phyloP scores from a whole-genome alignment of 2,797 vertebrate species.

The Simalia tracyae region DNA sequence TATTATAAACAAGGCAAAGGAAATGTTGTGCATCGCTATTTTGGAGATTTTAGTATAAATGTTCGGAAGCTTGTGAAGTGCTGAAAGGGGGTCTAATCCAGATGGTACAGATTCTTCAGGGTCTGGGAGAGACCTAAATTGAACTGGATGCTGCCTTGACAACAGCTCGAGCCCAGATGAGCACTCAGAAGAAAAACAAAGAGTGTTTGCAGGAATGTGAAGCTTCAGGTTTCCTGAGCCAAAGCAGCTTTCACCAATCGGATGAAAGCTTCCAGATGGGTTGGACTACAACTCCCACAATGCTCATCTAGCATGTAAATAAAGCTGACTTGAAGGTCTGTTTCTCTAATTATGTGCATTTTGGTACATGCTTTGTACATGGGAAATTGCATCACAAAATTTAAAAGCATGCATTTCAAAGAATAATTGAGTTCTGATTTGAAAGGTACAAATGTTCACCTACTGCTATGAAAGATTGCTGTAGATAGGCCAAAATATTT shows the following conservation, averaged over 20 bases:
- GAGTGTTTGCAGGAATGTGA: not conserved
- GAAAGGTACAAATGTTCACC: not conserved
- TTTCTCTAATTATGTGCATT: not conserved
- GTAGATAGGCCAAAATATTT: not conserved
- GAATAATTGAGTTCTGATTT: not conserved
- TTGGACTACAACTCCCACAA: not conserved
- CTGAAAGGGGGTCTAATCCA: not conserved
- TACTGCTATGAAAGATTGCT: not conserved
- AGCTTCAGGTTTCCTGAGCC: not conserved
- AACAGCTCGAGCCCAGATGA: not conserved
- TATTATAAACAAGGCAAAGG: not conserved
- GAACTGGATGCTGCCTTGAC: conserved; percentile 1
- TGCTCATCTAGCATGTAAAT: not conserved
- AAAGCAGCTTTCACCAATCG: not conserved
- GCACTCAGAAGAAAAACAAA: not conserved
- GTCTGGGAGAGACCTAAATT: not conserved
- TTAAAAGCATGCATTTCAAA: not conserved
- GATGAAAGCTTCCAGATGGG: not conserved
- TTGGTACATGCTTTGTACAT: not conserved
- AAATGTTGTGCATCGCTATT: not conserved
- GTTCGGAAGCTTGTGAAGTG: not conserved
- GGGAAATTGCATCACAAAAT: not conserved
- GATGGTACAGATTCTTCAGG: not conserved
- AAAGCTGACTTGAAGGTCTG: not conserved
- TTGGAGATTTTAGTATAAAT: not conserved